phyloP scores from a whole-genome alignment of 2,888 invertebrate species.

The Tachina grossa region DNA sequence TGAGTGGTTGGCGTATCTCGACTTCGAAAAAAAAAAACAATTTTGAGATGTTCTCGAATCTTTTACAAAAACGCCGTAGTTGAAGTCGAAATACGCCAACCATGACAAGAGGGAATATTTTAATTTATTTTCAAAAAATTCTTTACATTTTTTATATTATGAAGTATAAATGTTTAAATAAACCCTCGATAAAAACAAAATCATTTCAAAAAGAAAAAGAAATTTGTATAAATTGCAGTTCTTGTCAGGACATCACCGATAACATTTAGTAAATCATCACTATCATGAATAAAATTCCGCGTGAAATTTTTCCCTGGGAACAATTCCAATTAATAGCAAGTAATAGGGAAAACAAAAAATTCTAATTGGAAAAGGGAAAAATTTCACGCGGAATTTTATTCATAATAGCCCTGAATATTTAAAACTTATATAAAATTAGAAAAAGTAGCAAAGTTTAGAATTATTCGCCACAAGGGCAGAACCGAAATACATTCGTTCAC shows the following conservation, averaged over 20 bases:
- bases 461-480: neutral
- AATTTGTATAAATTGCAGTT: constrained; percentile 5
- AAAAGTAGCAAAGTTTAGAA: constrained; percentile 10
- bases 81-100: too few relatives aligned
- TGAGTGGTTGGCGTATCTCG: too few relatives aligned
- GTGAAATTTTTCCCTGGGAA: too few relatives aligned
- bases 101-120: neutral
- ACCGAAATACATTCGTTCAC: neutral
- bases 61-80: too few relatives aligned
- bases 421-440: constrained; percentile 1
- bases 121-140: neutral
- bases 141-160: neutral
- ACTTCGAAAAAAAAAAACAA: too few relatives aligned
- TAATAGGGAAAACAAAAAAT: too few relatives aligned
- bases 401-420: too few relatives aligned
- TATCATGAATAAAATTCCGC: too few relatives aligned
- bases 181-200: neutral
- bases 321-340: too few relatives aligned
- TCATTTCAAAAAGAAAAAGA: neutral
- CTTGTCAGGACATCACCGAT: neutral
- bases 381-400: too few relatives aligned
- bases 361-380: too few relatives aligned
- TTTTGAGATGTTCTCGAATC: too few relatives aligned
- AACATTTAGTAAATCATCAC: constrained; percentile 20
- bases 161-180: neutral